Percentiles rank a stretch among this genome's conserved stretches.
Evolutionary conservation across 2,797 vertebrate genomes (phyloP).

Genomic region (Pterois miles): DNA sequence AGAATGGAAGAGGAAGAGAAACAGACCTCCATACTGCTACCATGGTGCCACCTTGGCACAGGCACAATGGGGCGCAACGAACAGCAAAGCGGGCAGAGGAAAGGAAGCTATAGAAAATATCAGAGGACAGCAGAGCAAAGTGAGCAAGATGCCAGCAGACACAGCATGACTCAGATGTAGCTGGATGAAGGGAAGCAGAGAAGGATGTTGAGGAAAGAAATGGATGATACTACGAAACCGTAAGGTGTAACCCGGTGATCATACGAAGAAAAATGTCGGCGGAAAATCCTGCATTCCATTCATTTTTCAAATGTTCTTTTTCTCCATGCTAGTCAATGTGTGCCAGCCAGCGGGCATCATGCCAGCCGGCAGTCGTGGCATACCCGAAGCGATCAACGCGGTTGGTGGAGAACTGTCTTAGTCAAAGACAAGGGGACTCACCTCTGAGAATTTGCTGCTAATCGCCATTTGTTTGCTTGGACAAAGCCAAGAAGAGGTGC

Average conservation of each 20-base stretch:
- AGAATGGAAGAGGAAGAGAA: slow-evolving; percentile 80
- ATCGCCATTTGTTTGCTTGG: slow-evolving; percentile 67
- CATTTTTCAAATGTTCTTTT: slow-evolving; percentile 29
- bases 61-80: slow-evolving; percentile 45
- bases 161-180: slow-evolving; percentile 49
- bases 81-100: slow-evolving; percentile 39
- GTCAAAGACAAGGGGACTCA: slow-evolving; percentile 64
- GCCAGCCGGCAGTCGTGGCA: slow-evolving; percentile 61
- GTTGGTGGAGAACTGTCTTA: slow-evolving; percentile 39
- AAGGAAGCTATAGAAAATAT: slow-evolving; percentile 41
- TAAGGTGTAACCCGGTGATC: slow-evolving; percentile 23
- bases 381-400: slow-evolving; percentile 36
- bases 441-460: slow-evolving; percentile 72
- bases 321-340: slow-evolving; percentile 34
- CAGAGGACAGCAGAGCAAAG: slow-evolving; percentile 42
- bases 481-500: slow-evolving; percentile 72
- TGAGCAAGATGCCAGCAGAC: slow-evolving; percentile 60
- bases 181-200: slow-evolving; percentile 41
- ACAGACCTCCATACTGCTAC: slow-evolving; percentile 75
- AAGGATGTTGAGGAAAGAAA: slow-evolving; percentile 43
- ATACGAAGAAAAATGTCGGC: slow-evolving; percentile 13
- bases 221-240: slow-evolving; percentile 23
- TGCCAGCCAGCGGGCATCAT: slow-evolving; percentile 65
- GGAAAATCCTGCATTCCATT: slow-evolving; percentile 39
- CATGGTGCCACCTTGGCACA: slow-evolving; percentile 79